Base-by-base conservation (phyloP, 2,888 invertebrate species). In the Urechis unicinctus region DNA sequence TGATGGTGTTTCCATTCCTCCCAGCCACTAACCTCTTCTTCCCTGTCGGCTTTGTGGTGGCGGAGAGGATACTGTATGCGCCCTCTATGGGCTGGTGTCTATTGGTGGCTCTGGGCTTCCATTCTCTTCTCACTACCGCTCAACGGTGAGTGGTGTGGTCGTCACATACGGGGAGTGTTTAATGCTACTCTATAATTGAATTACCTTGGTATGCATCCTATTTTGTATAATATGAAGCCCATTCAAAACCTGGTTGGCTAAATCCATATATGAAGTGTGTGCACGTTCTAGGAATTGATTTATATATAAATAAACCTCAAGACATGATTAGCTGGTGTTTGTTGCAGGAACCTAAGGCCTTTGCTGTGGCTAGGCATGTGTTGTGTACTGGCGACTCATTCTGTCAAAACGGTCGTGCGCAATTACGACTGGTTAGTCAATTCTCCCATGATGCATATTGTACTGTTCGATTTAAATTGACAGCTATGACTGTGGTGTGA, bases 21-120 rank as follows among this genome's bases (percentile, higher is more conserved):
- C 96, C 95, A 53, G 95, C 96, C 0, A 94, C 94, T 52, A 96
- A 96, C 82, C 83, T 96, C 50, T 95, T 96, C 82, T 96, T 96
- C 81, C 93, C 95, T 0, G 96, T 96, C 52, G 96, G 96, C 1
- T 96, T 96, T 79, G 96, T 96, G 60, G 88, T 96, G 30, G 96
- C 96, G 1, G 96, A 96, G 80, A 82, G 95, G 64, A 88, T 96
- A 47, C 83, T 96, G 3, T 96, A 96, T 79, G 91, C 93, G 82
- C 96, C 96, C 0, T 94, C 94, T 17, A 94, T 96, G 93, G 96
- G 96, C 52, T 94, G 91, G 82, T 95, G 94, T 73, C 84, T 96
- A 78, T 82, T 96, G 25, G 84, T 94, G 2, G 92, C 91, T 2
- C 36, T 91, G 86, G 86, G 75, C 21, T 70, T 71, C 59, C 67